Evolutionary conservation across 2,888 invertebrate genomes (phyloP), one percentile per base, ranked within the genome.

Genomic region (Busseola fusca): DNA sequence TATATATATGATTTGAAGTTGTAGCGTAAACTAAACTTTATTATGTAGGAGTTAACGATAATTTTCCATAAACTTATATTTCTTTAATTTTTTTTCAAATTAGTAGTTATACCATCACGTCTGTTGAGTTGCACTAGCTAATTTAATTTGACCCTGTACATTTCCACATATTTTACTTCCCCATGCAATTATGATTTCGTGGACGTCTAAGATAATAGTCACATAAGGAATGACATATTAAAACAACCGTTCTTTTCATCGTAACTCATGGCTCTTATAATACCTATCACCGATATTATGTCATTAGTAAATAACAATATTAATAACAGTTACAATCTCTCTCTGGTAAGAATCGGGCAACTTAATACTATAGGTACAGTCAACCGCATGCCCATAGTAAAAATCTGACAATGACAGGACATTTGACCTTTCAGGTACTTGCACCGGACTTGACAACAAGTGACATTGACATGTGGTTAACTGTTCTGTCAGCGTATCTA

Each of bases 321-420:
- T 25, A 65, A 57, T 21, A 58, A 30, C 6, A 70, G 25, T 18
- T 18, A 34, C 18, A 73, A 60, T 71, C 60, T 71, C 16, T 21
- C 2, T 62, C 34, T 64, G 54, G 45, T 74, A 74, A 64, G 75
- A 72, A 64, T 56, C 12, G 12, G 65, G 37, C 12, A 40, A 30
- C 21, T 37, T 6, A 40, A 71, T 59, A 40, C n/a, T 40, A 30
- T 12, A 9, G 1, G 5, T 45, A 45, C 16, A 40, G 40, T 25
- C 16, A 50, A 59, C 14, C 16, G 16, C 54, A 18, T n/a, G 0
- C 18, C 25, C 3, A 18, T 21, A 14, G n/a, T 18, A 25, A 30
- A 4, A 18, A 42, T 42, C 12, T 30, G 27, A 9, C n/a, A 16
- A n/a, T 42, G 30, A 42, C 6, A 27, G 37, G 14, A 3, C 18